Conservation (phyloP, 2,888 invertebrate species). For the Didymodactylos carnosus region DNA sequence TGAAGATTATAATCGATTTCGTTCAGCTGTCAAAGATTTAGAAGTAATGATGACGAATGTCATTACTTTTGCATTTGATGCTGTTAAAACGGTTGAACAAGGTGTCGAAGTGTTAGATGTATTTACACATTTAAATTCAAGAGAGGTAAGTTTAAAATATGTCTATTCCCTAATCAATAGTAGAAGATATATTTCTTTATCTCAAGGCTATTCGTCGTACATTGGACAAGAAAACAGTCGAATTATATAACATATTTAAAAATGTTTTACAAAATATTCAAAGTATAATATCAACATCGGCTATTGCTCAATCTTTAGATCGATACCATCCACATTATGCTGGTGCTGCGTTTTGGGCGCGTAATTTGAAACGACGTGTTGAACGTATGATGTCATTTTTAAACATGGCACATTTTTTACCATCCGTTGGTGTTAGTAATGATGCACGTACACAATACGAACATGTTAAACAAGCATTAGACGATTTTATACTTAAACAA, state of each 20-base stretch:
- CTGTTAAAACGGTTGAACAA: constrained; percentile 58
- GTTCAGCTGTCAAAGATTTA: constrained; percentile 39
- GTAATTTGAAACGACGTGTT: constrained; percentile 45
- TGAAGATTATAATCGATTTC: constrained; percentile 43
- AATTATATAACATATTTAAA: constrained; percentile 46
- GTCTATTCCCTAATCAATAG: too few relatives aligned
- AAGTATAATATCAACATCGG: constrained; percentile 40
- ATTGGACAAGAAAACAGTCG: constrained; percentile 43
- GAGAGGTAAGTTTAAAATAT: constrained; percentile 37
- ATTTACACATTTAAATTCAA: constrained; percentile 54
- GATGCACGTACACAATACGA: constrained; percentile 52
- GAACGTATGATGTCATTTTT: constrained; percentile 39
- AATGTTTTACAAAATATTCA: constrained; percentile 54
- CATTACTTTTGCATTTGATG: constrained; percentile 54
- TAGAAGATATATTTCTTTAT: background rate
- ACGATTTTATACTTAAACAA: constrained; percentile 38
- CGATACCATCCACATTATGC: constrained; percentile 48
- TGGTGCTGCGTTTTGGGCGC: constrained; percentile 50
- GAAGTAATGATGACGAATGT: constrained; percentile 62
- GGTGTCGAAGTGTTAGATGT: constrained; percentile 56
- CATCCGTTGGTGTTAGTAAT: constrained; percentile 50
- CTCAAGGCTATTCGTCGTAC: constrained; percentile 31
- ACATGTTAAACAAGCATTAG: constrained; percentile 28
- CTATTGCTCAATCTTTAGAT: constrained; percentile 34
- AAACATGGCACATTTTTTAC: constrained; percentile 55